phyloP scores from a whole-genome alignment of 1,140 invertebrate genomes.

The Drosophila paulistorum region DNA sequence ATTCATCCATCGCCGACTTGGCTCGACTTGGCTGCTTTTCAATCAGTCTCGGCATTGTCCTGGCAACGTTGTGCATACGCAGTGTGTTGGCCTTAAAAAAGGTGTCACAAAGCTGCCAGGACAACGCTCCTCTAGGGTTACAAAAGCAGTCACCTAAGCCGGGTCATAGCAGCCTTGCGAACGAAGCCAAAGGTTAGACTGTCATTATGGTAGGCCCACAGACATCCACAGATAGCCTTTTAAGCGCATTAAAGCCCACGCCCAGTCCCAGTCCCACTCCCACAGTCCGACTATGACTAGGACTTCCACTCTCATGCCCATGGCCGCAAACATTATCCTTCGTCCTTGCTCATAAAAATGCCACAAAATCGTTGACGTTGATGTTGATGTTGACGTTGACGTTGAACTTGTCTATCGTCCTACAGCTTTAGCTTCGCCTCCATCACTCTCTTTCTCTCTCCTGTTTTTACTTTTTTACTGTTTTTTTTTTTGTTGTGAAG shows the following conservation, averaged over 20 bases:
- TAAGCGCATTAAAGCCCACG: slow-evolving; percentile 27
- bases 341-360: slow-evolving; percentile 58
- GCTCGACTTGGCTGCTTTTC: slow-evolving; percentile 2
- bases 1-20: not conserved
- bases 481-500: slow-evolving; percentile 36
- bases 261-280: not conserved
- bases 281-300: no score
- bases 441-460: not conserved
- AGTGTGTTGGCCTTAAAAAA: slow-evolving; percentile 7
- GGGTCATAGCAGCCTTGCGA: slow-evolving; percentile 16
- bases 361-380: slow-evolving; percentile 34
- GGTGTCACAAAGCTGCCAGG: slow-evolving; percentile 21
- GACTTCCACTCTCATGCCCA: slow-evolving; percentile 16
- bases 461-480: not conserved
- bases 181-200: slow-evolving; percentile 37
- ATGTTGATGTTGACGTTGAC: slow-evolving; percentile 13
- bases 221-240: not conserved
- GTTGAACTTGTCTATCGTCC: slow-evolving; percentile 2
- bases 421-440: slow-evolving; percentile 1
- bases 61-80: slow-evolving; percentile 19
- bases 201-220: slow-evolving; percentile 26
- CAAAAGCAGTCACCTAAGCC: slow-evolving; percentile 21
- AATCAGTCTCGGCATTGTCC: slow-evolving; percentile 22
- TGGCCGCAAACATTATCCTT: slow-evolving; percentile 10
- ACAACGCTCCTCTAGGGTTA: slow-evolving; percentile 15